These are phyloP conservation scores for Ceraclea dissimilis DNA, from an alignment of 2,888 invertebrate genomes.

Conservation along the genomic window DNA sequence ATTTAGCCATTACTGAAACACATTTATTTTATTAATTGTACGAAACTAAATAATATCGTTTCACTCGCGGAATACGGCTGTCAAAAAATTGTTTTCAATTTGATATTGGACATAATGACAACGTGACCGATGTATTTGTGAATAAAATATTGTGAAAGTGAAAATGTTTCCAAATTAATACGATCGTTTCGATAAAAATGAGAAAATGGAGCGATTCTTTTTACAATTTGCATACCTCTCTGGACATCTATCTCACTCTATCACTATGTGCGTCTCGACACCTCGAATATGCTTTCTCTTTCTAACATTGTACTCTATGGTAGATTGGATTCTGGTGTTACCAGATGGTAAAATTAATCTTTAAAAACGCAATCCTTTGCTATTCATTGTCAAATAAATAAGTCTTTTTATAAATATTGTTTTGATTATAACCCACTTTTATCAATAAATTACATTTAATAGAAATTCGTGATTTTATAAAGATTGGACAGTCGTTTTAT, in stretches of 20 bases:
- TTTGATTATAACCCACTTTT: no score
- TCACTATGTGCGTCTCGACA: background rate
- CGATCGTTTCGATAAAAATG: constrained; percentile 1
- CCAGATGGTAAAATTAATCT: background rate
- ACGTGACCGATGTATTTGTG: constrained; percentile 1
- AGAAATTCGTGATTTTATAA: no score
- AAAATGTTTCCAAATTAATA: constrained; percentile 2
- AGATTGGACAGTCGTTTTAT: no score
- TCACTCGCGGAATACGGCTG: background rate
- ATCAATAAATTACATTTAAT: no score
- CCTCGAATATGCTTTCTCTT: background rate
- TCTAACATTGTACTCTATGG: background rate
- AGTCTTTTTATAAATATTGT: no score
- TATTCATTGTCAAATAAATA: no score
- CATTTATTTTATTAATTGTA: background rate
- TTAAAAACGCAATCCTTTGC: no score
- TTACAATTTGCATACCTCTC: constrained; percentile 1
- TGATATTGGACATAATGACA: background rate
- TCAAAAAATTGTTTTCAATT: background rate
- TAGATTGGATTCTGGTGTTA: background rate
- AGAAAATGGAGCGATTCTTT: constrained; percentile 2
- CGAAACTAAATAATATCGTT: background rate
- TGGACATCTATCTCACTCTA: background rate
- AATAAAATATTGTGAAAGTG: constrained; percentile 2
- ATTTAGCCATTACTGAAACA: background rate